These are phyloP conservation scores for Drosophila ananassae DNA, from an alignment of 1,140 invertebrate species.

Conservation along the genomic window DNA sequence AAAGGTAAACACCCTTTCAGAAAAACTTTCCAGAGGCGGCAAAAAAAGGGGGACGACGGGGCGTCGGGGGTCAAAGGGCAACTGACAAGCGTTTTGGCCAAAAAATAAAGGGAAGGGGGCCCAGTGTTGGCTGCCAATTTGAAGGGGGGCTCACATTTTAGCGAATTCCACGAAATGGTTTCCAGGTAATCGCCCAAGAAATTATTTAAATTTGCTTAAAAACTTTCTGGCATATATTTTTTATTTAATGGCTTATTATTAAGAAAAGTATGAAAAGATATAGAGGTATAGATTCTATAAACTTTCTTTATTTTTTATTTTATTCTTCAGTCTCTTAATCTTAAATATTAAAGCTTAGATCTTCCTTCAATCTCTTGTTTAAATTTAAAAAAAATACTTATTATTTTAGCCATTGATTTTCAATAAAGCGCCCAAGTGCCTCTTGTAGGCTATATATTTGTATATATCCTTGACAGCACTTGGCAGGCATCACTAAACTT, in stretches of 20 bases:
- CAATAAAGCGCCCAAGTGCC: constrained; percentile 10
- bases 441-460: constrained; percentile 50
- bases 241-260: no score
- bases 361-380: neutral
- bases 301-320: no score
- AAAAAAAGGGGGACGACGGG: neutral
- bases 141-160: neutral
- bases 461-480: constrained; percentile 71
- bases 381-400: neutral
- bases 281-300: no score
- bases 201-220: constrained; percentile 1
- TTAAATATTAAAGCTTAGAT: no score
- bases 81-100: constrained; percentile 35
- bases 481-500: constrained; percentile 73
- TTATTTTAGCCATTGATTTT: constrained; percentile 24
- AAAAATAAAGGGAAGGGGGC: neutral
- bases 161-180: neutral
- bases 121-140: constrained; percentile 36
- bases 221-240: neutral
- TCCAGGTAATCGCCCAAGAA: neutral
- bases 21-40: neutral
- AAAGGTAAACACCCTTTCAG: constrained; percentile 80
- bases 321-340: no score
- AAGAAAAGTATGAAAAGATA: no score
- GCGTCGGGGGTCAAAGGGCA: constrained; percentile 59